These are phyloP conservation scores for Tapirus terrestris DNA, from an alignment of 2,113 vertebrate genomes.

Conservation along the genomic window DNA sequence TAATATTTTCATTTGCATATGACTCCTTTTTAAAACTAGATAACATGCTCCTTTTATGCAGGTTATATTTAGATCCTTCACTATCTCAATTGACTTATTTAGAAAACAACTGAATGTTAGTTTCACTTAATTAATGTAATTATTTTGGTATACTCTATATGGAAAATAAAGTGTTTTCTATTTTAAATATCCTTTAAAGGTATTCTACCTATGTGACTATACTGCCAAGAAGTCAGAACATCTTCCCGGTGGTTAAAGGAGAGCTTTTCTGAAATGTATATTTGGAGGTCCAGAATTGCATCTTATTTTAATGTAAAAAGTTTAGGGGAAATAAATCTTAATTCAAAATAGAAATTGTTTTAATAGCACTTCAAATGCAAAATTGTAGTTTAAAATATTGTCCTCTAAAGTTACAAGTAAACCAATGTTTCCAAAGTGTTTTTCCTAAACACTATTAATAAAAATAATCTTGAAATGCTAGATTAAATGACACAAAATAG, in stretches of 20 bases:
- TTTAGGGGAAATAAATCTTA: background rate
- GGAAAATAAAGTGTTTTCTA: slow-evolving; percentile 34
- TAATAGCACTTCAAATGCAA: background rate
- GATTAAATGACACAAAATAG: background rate
- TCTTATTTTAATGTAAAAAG: background rate
- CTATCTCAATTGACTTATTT: slow-evolving; percentile 8
- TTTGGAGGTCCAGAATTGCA: background rate
- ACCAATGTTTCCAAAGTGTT: background rate
- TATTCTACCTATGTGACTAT: background rate
- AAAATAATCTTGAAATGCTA: background rate
- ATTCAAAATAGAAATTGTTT: slow-evolving; percentile 10
- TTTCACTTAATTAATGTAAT: slow-evolving; percentile 34
- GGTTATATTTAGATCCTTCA: background rate
- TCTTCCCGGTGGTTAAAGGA: background rate
- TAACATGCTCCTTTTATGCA: background rate
- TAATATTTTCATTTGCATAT: slow-evolving; percentile 41
- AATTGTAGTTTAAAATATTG: background rate
- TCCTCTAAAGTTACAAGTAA: background rate
- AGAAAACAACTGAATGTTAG: slow-evolving; percentile 35
- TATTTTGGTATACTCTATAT: background rate
- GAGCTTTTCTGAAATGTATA: background rate
- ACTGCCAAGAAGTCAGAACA: background rate
- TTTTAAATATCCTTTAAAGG: slow-evolving; percentile 34
- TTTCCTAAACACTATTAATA: background rate
- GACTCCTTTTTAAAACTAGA: background rate